Conservation (phyloP, 2,888 invertebrate species). For the Folsomia candida region DNA sequence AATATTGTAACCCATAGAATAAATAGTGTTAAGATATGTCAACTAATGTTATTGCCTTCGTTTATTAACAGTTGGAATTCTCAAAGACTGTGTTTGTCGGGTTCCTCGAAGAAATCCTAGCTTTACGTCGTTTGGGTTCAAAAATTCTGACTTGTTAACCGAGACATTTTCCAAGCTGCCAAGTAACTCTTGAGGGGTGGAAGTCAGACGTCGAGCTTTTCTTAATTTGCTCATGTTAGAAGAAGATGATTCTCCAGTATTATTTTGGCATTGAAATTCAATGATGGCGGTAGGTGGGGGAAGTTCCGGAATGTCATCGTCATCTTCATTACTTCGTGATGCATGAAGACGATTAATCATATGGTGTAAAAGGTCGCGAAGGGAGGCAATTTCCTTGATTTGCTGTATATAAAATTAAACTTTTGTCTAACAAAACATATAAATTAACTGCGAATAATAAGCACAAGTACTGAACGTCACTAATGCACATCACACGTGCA, state of each 20-base stretch:
- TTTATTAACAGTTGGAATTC: not conserved
- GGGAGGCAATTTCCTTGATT: constrained; percentile 20
- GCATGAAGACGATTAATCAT: constrained; percentile 12
- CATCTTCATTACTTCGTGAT: not conserved
- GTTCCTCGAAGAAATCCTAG: not conserved
- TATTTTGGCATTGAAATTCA: not conserved
- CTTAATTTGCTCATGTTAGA: constrained; percentile 24
- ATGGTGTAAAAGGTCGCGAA: constrained; percentile 32
- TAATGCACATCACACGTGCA: too few relatives aligned
- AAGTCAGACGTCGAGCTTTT: constrained; percentile 66
- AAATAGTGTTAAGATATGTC: too few relatives aligned
- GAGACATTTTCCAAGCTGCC: constrained; percentile 21
- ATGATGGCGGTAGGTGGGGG: not conserved
- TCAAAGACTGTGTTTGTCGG: constrained; percentile 4
- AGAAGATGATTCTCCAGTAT: constrained; percentile 11
- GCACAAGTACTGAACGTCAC: too few relatives aligned
- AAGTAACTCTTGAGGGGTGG: constrained; percentile 66
- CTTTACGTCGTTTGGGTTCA: constrained; percentile 9
- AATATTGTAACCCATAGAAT: too few relatives aligned
- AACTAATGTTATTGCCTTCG: not conserved
- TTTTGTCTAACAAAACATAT: not conserved
- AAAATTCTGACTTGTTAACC: not conserved
- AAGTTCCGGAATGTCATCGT: not conserved
- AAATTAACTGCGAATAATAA: not conserved
- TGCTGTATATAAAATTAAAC: constrained; percentile 18